phyloP scores from a whole-genome alignment of 1,140 invertebrate species.

The Batillaria attramentaria region DNA sequence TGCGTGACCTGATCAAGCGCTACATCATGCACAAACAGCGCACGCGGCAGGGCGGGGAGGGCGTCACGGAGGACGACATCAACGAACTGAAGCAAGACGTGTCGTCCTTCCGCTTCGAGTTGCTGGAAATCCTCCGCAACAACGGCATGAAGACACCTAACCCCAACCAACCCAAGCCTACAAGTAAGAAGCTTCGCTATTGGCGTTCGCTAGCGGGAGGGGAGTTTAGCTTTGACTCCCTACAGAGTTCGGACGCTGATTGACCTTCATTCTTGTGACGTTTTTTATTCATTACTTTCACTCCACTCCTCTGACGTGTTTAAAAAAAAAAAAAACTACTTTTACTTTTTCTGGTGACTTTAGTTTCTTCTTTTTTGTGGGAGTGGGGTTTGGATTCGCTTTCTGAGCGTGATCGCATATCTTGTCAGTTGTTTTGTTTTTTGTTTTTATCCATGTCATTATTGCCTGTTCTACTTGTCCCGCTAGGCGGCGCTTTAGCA shows the following conservation, averaged over 20 bases:
- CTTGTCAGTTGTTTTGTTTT: no score
- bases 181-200: conserved; percentile 66
- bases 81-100: conserved; percentile 99
- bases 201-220: conserved; percentile 61
- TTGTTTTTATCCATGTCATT: no score
- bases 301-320: not conserved
- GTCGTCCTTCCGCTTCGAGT: conserved; percentile 77
- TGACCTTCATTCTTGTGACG: no score
- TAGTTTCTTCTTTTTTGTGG: no score
- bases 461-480: no score
- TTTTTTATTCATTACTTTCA: not conserved
- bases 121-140: conserved; percentile 89
- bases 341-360: no score
- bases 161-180: conserved; percentile 63
- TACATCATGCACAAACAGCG: conserved; percentile 97
- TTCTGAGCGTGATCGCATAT: no score
- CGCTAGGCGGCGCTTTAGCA: no score
- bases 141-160: conserved; percentile 72
- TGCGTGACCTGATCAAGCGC: conserved; percentile 91
- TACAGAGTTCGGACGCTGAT: conserved; percentile 29
- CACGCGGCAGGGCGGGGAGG: conserved; percentile 81
- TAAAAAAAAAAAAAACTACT: no score
- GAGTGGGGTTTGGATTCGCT: no score
- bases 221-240: conserved; percentile 40
- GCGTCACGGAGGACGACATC: conserved; percentile 97